Evolutionary conservation across 2,797 vertebrate genomes (phyloP).

Genomic region (Notamacropus eugenii): DNA sequence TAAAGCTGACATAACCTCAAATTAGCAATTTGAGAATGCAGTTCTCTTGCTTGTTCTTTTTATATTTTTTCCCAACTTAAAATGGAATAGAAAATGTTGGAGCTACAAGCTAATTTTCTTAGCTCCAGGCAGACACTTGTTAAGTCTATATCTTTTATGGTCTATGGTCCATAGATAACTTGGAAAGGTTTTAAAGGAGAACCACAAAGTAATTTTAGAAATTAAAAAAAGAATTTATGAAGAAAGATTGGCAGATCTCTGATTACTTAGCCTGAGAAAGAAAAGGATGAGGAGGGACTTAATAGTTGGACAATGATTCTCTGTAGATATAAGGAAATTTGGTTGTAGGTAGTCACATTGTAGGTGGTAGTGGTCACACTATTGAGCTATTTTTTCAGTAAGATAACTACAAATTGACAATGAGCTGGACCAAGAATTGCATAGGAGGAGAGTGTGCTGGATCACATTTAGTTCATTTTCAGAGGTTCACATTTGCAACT

Average conservation of each 20-base stretch:
- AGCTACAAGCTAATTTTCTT: constrained; percentile 47
- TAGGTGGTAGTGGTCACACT: not conserved
- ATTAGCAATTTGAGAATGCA: constrained; percentile 29
- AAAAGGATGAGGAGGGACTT: constrained; percentile 35
- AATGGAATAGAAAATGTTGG: constrained; percentile 30
- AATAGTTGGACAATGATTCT: not conserved
- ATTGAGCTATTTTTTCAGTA: not conserved
- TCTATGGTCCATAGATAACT: constrained; percentile 44
- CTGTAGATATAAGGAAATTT: not conserved
- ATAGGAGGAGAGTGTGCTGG: not conserved
- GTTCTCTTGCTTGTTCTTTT: constrained; percentile 37
- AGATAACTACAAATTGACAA: not conserved
- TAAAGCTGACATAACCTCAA: constrained; percentile 9
- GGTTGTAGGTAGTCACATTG: not conserved
- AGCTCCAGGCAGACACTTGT: constrained; percentile 23
- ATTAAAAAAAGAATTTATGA: constrained; percentile 1
- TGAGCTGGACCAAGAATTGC: not conserved
- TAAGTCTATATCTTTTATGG: constrained; percentile 24
- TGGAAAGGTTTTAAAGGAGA: constrained; percentile 57
- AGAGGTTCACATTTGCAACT: too few species aligned
- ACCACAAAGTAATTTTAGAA: constrained; percentile 14
- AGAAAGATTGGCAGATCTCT: constrained; percentile 29
- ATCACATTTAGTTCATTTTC: not conserved
- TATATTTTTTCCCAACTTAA: constrained; percentile 12
- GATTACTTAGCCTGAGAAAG: not conserved